Percentiles rank a stretch among this genome's conserved stretches.
phyloP scores from a whole-genome alignment of 1,140 invertebrate genomes.

The Ceratina japonica region DNA sequence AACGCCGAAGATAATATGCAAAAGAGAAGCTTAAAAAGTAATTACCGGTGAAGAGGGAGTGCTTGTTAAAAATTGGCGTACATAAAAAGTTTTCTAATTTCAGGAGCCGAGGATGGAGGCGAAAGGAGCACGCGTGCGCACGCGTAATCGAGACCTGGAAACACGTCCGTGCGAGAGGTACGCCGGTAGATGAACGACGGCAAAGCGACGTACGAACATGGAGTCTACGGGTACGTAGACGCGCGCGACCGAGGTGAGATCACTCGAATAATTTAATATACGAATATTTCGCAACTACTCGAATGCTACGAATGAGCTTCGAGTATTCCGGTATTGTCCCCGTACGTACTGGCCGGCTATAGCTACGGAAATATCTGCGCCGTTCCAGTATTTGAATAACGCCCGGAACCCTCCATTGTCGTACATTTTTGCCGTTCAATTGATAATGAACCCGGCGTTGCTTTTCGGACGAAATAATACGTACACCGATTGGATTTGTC shows the following conservation, averaged over 20 bases:
- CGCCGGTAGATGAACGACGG: constrained; percentile 4
- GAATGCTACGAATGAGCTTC: constrained; percentile 9
- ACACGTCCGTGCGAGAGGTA: not conserved
- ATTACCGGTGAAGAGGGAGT: constrained; percentile 76
- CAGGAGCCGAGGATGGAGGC: constrained; percentile 58
- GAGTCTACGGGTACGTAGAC: constrained; percentile 1
- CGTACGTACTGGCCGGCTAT: not conserved
- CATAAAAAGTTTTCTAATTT: constrained; percentile 81
- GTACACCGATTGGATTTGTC: not conserved
- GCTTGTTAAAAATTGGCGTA: constrained; percentile 78
- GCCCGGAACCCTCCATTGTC: not conserved
- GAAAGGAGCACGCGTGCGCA: constrained; percentile 1
- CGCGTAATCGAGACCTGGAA: not conserved
- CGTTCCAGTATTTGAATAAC: not conserved
- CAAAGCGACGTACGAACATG: not conserved
- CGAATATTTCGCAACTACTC: constrained; percentile 27
- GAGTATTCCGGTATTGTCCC: constrained; percentile 1
- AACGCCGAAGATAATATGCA: constrained; percentile 75
- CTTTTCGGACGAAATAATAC: not conserved
- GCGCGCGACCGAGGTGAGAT: constrained; percentile 34
- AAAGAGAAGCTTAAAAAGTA: constrained; percentile 79
- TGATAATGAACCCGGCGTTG: not conserved
- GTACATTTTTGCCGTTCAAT: not conserved
- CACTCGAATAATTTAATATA: constrained; percentile 37
- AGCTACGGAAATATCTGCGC: not conserved